Conservation (phyloP, 2,113 vertebrate species). For the Ivindomyrus marchei region DNA sequence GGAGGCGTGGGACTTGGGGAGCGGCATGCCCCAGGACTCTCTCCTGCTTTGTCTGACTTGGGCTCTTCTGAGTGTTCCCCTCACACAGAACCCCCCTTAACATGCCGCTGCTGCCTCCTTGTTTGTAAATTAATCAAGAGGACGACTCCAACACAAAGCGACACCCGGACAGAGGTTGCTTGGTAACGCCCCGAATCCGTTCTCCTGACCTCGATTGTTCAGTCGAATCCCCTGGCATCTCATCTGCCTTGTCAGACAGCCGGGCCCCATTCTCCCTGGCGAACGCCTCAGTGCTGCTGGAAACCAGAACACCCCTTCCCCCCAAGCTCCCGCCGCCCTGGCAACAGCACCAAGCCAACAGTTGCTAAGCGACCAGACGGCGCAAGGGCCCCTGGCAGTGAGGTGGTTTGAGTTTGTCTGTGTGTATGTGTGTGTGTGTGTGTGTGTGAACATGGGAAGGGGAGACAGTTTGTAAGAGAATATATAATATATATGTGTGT, state of each 20-base stretch:
- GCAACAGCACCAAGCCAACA: slow-evolving; percentile 66
- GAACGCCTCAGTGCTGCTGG: slow-evolving; percentile 57
- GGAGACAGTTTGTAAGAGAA: slow-evolving; percentile 2
- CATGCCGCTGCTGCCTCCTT: slow-evolving; percentile 49
- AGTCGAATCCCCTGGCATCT: slow-evolving; percentile 54
- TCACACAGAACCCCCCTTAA: slow-evolving; percentile 49
- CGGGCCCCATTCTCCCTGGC: slow-evolving; percentile 47
- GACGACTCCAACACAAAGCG: slow-evolving; percentile 54
- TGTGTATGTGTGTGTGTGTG: slow-evolving; percentile 45
- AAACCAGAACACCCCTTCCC: slow-evolving; percentile 59
- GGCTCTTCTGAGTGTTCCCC: slow-evolving; percentile 37
- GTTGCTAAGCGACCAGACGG: slow-evolving; percentile 68
- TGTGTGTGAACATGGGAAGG: slow-evolving; percentile 33
- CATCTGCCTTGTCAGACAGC: slow-evolving; percentile 38
- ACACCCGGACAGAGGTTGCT: slow-evolving; percentile 57
- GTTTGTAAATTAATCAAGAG: slow-evolving; percentile 60
- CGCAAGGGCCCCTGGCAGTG: slow-evolving; percentile 55
- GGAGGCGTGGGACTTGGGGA: not conserved
- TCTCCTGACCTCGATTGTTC: slow-evolving; percentile 59
- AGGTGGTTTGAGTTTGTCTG: slow-evolving; percentile 31
- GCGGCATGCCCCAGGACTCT: slow-evolving; percentile 11
- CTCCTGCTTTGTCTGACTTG: slow-evolving; percentile 38
- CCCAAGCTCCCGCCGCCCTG: slow-evolving; percentile 50
- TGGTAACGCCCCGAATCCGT: slow-evolving; percentile 55
- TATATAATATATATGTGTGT: not conserved